These are phyloP conservation scores for Drosophila cyrtoloma DNA, from an alignment of 2,888 invertebrate genomes.

Conservation along the genomic window DNA sequence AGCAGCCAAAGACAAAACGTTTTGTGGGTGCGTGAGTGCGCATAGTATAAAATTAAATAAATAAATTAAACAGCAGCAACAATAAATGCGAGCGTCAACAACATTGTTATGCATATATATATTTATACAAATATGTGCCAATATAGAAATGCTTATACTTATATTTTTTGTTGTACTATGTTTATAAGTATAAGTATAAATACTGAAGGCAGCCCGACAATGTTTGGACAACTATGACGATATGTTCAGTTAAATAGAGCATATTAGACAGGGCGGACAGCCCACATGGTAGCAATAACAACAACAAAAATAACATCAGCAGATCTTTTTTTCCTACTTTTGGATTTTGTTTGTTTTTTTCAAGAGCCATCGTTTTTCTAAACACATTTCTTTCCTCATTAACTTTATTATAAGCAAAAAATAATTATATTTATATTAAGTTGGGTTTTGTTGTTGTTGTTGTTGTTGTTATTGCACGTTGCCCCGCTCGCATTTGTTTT, in stretches of 20 bases:
- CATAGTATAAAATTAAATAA: conserved; percentile 79
- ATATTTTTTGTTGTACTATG: conserved; percentile 35
- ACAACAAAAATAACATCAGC: conserved; percentile 23
- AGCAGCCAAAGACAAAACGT: conserved; percentile 57
- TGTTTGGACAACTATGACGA: conserved; percentile 72
- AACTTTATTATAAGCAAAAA: conserved; percentile 34
- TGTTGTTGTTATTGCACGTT: conserved; percentile 40
- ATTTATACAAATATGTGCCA: conserved; percentile 58
- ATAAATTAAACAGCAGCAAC: conserved; percentile 57
- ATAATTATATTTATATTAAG: conserved; percentile 24
- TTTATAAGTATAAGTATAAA: conserved; percentile 23
- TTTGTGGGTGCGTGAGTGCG: conserved; percentile 75
- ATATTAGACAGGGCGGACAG: conserved; percentile 21
- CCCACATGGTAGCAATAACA: conserved; percentile 33
- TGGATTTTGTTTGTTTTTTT: neutral
- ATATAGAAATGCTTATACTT: conserved; percentile 59
- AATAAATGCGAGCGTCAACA: conserved; percentile 54
- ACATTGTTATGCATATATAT: conserved; percentile 47
- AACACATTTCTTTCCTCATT: conserved; percentile 22
- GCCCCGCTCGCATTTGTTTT: conserved; percentile 34
- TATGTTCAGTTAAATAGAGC: conserved; percentile 47
- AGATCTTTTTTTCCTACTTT: conserved; percentile 41
- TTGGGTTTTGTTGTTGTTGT: conserved; percentile 11
- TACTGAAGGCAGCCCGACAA: conserved; percentile 40
- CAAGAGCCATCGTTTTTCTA: conserved; percentile 21